Percentiles rank a stretch among this genome's conserved stretches.
Evolutionary conservation across 2,797 vertebrate species (phyloP).

Genomic region (Melanotaenia nigrans): DNA sequence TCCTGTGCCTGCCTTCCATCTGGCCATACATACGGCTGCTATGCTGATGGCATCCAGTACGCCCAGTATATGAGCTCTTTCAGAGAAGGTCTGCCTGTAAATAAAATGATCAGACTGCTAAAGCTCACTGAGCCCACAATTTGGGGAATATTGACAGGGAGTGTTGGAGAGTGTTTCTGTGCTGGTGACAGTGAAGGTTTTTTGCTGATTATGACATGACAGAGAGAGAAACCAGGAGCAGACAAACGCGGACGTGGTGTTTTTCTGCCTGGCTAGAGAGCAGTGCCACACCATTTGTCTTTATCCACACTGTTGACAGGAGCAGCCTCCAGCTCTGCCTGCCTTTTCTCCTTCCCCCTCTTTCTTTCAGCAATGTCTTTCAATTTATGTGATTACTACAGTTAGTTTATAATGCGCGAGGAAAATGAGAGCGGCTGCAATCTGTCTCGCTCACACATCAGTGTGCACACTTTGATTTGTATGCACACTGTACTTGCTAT

Average conservation of each 20-base stretch:
- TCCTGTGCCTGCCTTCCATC: constrained; percentile 62
- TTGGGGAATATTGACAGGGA: constrained; percentile 22
- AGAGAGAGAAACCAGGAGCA: constrained; percentile 58
- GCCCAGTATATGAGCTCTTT: constrained; percentile 46
- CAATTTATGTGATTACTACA: constrained; percentile 36
- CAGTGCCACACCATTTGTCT: constrained; percentile 77
- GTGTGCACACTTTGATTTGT: constrained; percentile 2
- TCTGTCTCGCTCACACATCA: constrained; percentile 27
- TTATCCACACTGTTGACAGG: constrained; percentile 75
- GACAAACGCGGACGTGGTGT: constrained; percentile 69
- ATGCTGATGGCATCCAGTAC: constrained; percentile 31
- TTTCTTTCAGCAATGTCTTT: constrained; percentile 27
- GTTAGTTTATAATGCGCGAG: constrained; percentile 22
- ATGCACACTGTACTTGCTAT: constrained; percentile 2
- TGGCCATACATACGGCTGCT: constrained; percentile 53
- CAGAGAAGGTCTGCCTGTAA: constrained; percentile 23
- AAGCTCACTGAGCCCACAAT: neutral
- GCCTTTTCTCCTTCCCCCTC: constrained; percentile 8
- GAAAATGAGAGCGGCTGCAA: constrained; percentile 31
- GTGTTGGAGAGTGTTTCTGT: constrained; percentile 3
- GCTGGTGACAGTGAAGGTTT: constrained; percentile 44
- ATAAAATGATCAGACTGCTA: constrained; percentile 22
- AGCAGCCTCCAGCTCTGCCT: constrained; percentile 53
- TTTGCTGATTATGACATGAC: constrained; percentile 74
- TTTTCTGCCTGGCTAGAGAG: constrained; percentile 82